A percentile compares a stretch with the other conserved stretches of the same genome.
Conservation (phyloP, 2,797 vertebrate species). For the Graptemys geographica region DNA sequence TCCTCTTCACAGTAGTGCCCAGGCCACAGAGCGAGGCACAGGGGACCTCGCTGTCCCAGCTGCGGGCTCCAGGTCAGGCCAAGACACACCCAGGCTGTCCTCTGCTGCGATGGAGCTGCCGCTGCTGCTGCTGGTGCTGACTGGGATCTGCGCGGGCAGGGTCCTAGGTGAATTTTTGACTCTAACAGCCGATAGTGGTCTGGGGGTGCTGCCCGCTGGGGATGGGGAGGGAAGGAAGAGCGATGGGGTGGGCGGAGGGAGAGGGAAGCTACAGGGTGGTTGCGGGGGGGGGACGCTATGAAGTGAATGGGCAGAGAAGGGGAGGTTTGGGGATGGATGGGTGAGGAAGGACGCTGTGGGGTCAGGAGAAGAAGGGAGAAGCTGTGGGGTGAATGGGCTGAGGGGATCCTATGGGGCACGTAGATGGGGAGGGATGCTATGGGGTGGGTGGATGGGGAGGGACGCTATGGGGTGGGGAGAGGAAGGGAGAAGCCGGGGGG, state of each 20-base stretch:
- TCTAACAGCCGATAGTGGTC: neutral
- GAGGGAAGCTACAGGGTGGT: no score
- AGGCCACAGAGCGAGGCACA: neutral
- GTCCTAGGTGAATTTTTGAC: conserved; percentile 35
- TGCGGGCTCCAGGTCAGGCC: neutral
- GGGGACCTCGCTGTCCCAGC: neutral
- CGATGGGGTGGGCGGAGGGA: no score
- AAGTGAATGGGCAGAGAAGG: no score
- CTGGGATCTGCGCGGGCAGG: accelerated
- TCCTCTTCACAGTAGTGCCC: neutral
- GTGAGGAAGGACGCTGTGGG: no score
- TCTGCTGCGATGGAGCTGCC: conserved; percentile 16
- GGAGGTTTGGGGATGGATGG: no score
- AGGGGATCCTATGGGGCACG: no score
- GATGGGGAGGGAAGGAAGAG: neutral
- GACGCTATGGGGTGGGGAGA: no score
- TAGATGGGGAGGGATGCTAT: neutral
- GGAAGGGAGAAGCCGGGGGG: neutral
- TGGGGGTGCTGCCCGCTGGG: accelerated
- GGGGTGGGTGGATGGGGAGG: no score
- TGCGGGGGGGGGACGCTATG: no score
- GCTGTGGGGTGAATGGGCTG: no score
- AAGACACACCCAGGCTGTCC: accelerated
- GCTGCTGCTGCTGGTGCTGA: conserved; percentile 28
- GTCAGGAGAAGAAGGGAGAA: neutral